Evolutionary conservation across 2,888 invertebrate genomes (phyloP).

Genomic region (Hyalella azteca): DNA sequence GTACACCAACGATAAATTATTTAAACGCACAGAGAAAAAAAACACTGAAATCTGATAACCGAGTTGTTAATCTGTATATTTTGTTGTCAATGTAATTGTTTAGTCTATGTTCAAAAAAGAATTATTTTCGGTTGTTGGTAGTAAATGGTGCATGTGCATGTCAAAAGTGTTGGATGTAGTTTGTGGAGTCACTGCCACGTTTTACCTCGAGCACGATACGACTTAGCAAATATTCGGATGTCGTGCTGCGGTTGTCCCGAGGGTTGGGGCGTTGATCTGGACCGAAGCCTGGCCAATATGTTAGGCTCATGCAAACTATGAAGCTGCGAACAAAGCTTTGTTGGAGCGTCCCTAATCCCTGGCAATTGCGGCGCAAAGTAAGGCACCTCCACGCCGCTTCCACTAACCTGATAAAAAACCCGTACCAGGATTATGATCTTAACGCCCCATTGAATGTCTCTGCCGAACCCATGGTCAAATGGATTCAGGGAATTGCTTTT

Average conservation of each 20-base stretch:
- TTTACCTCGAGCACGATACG: no score
- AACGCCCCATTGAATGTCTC: conserved; percentile 28
- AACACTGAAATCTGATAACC: no score
- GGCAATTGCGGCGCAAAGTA: conserved; percentile 28
- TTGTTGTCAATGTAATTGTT: no score
- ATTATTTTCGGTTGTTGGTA: no score
- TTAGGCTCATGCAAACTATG: conserved; percentile 29
- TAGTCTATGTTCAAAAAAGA: no score
- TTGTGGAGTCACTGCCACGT: neutral
- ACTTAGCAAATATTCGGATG: no score
- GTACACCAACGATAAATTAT: no score
- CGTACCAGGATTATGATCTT: conserved; percentile 21
- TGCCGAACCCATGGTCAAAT: neutral
- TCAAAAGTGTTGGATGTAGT: neutral
- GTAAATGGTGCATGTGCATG: neutral
- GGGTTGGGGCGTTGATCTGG: neutral
- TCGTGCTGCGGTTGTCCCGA: neutral
- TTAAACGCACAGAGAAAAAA: no score
- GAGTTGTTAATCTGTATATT: no score
- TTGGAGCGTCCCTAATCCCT: neutral
- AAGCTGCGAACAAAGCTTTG: conserved; percentile 18
- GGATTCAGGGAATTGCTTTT: conserved; percentile 1
- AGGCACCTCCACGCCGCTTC: neutral
- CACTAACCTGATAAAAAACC: conserved; percentile 24
- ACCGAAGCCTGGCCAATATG: conserved; percentile 3